These are phyloP conservation scores for Rhipidura dahli DNA, from an alignment of 2,113 vertebrate species.

Conservation along the genomic window DNA sequence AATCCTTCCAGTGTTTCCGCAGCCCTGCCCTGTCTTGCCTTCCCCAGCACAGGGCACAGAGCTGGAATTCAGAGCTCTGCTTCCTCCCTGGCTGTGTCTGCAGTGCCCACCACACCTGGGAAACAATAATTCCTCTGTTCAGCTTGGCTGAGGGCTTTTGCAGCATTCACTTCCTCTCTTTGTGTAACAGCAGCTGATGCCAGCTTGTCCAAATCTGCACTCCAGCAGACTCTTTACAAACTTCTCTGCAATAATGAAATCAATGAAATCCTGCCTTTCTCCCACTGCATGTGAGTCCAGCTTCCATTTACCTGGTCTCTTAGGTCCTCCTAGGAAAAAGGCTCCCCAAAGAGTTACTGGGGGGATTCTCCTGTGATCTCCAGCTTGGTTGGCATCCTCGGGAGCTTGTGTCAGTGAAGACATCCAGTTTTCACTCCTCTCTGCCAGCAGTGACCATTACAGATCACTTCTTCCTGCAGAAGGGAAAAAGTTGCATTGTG, in stretches of 20 bases:
- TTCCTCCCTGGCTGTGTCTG: background rate
- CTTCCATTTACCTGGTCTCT: background rate
- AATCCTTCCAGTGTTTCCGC: background rate
- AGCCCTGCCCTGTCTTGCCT: background rate
- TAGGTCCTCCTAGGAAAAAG: background rate
- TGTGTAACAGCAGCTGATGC: background rate
- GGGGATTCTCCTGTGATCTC: background rate
- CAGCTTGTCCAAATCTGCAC: background rate
- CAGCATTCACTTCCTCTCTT: background rate
- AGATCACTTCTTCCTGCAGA: background rate
- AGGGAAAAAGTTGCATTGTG: background rate
- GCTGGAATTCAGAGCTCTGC: background rate
- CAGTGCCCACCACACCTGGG: background rate
- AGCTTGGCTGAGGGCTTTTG: background rate
- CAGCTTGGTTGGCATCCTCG: background rate
- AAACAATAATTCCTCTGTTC: background rate
- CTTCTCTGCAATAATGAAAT: background rate
- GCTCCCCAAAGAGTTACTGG: background rate
- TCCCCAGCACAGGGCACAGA: background rate
- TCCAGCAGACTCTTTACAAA: background rate
- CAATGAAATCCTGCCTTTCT: background rate
- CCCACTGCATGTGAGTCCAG: rapidly evolving
- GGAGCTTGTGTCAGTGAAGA: background rate
- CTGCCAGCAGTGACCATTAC: background rate
- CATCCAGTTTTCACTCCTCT: background rate